Percentiles rank a stretch among this genome's conserved stretches.
These are phyloP conservation scores for Geothlypis trichas DNA, from an alignment of 2,113 vertebrate species.

Conservation along the genomic window DNA sequence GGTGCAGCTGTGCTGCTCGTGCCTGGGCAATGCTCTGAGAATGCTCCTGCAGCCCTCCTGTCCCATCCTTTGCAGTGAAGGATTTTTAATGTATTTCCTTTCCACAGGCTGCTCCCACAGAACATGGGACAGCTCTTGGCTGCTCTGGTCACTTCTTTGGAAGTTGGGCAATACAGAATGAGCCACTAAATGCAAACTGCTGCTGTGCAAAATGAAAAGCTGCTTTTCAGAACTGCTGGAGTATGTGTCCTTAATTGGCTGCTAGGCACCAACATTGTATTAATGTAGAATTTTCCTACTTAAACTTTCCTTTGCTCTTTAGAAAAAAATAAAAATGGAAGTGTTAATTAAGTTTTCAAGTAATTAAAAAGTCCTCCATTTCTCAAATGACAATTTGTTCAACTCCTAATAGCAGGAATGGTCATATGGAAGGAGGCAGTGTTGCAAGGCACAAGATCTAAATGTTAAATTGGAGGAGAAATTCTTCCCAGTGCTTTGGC, in stretches of 20 bases:
- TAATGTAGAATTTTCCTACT: not conserved
- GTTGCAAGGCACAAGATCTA: not conserved
- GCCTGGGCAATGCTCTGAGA: not conserved
- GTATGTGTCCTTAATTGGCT: not conserved
- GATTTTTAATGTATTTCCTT: not conserved
- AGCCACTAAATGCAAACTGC: not conserved
- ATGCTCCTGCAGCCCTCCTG: not conserved
- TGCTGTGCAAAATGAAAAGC: not conserved
- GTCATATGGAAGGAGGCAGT: not conserved
- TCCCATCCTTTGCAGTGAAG: not conserved
- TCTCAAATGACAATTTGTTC: not conserved
- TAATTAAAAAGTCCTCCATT: not conserved
- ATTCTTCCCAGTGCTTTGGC: not conserved
- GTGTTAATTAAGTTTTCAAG: not conserved
- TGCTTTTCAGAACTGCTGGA: not conserved
- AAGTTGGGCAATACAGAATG: not conserved
- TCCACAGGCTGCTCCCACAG: not conserved
- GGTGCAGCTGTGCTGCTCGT: not conserved
- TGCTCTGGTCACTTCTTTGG: not conserved
- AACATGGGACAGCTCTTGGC: not conserved
- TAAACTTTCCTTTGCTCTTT: not conserved
- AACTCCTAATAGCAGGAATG: not conserved
- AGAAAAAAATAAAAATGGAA: not conserved
- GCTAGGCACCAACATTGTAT: not conserved
- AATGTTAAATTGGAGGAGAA: not conserved